These are phyloP conservation scores for Steinernema carpocapsae DNA, from an alignment of 2,888 invertebrate species.

Conservation along the genomic window DNA sequence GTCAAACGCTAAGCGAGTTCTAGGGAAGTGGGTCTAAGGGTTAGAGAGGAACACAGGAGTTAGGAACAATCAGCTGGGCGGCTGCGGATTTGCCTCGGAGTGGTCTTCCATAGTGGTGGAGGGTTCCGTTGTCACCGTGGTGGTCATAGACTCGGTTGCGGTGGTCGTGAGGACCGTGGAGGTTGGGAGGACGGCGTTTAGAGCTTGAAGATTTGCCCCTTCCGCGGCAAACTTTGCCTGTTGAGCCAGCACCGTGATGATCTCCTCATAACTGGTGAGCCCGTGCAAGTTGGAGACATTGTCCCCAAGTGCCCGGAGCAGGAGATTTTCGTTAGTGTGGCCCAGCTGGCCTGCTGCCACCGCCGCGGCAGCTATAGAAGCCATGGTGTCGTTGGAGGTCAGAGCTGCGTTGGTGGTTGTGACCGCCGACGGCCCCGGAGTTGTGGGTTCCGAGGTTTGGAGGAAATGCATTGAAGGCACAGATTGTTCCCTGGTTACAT, in stretches of 20 bases:
- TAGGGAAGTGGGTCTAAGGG: slow-evolving; percentile 23
- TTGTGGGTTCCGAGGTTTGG: slow-evolving; percentile 15
- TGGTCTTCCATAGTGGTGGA: slow-evolving; percentile 7
- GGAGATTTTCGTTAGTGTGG: background rate
- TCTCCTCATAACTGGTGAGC: slow-evolving; percentile 17
- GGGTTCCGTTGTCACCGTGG: background rate
- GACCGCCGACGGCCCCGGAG: slow-evolving; percentile 13
- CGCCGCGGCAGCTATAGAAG: background rate
- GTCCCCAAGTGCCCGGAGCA: background rate
- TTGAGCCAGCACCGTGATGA: slow-evolving; percentile 4
- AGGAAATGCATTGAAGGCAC: slow-evolving; percentile 26
- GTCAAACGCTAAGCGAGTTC: slow-evolving; percentile 26
- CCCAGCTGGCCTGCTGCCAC: slow-evolving; percentile 7
- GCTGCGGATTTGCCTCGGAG: background rate
- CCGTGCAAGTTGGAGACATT: background rate
- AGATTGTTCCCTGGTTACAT: slow-evolving; percentile 26
- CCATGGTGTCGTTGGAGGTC: background rate
- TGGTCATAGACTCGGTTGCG: background rate
- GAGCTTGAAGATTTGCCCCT: slow-evolving; percentile 11
- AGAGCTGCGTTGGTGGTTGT: background rate
- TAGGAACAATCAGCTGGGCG: background rate
- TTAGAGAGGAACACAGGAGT: background rate
- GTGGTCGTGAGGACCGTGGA: background rate
- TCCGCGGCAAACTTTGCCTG: slow-evolving; percentile 18
- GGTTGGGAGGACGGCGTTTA: background rate